Evolutionary conservation across 2,113 vertebrate species (phyloP).

Genomic region (Ceyx margarethae): DNA sequence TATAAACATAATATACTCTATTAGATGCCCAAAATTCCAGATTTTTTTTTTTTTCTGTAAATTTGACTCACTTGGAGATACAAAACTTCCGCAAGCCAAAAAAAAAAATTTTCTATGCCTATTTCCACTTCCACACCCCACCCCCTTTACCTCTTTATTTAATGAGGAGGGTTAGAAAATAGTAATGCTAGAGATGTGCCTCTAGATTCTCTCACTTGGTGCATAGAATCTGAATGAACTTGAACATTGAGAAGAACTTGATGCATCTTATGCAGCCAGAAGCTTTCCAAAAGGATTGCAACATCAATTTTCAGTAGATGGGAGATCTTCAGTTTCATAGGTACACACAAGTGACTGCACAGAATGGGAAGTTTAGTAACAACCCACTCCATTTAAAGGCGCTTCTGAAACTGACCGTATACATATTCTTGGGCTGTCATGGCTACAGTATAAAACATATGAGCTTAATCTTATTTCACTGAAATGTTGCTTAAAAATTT

Average conservation of each 20-base stretch:
- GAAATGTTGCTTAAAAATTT: background rate
- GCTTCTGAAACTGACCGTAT: background rate
- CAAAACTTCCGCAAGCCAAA: background rate
- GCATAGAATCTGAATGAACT: background rate
- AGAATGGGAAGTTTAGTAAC: background rate
- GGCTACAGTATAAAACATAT: background rate
- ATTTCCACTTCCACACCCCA: rapidly evolving
- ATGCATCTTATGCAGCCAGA: background rate
- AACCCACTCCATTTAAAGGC: background rate
- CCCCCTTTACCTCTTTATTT: background rate
- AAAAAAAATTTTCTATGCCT: background rate
- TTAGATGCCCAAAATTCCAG: background rate
- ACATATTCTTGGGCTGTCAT: background rate
- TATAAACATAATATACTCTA: background rate
- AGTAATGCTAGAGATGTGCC: rapidly evolving
- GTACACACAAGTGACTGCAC: background rate
- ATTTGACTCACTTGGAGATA: rapidly evolving
- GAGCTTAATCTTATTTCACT: background rate
- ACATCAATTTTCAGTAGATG: background rate
- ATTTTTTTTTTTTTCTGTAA: background rate
- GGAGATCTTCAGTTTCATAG: background rate
- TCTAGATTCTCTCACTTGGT: background rate
- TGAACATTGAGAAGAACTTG: too few species aligned
- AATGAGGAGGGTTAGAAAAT: background rate
- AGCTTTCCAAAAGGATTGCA: background rate